phyloP scores from a whole-genome alignment of 2,888 invertebrate species.

The Cataglyphis altisquamis region DNA sequence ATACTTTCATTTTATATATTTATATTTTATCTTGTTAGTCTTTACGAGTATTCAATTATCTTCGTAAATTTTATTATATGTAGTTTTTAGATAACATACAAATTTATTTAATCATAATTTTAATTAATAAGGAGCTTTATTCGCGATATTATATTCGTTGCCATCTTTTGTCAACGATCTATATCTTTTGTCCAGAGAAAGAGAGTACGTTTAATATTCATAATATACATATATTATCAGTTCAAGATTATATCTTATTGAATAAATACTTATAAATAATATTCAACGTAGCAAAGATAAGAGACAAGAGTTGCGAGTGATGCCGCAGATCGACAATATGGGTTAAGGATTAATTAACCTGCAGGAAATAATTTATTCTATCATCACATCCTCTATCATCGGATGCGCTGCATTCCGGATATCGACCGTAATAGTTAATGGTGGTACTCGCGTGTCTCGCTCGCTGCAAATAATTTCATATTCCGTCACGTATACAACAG shows the following conservation, averaged over 20 bases:
- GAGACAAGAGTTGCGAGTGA: background rate
- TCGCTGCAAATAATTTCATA: constrained; percentile 16
- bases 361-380: constrained; percentile 20
- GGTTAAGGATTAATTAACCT: background rate
- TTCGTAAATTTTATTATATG: background rate
- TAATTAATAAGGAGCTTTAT: background rate
- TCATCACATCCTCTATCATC: background rate
- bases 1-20: background rate
- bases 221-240: background rate
- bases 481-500: background rate
- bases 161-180: background rate
- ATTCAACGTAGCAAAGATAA: background rate
- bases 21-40: background rate
- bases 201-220: background rate
- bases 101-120: no score
- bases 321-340: background rate
- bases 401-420: constrained; percentile 11
- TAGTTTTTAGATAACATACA: background rate
- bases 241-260: background rate
- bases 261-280: background rate
- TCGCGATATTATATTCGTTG: background rate
- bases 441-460: background rate
- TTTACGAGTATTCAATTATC: background rate
- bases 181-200: background rate
- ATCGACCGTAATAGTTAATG: constrained; percentile 3